Percentiles rank a stretch among this genome's conserved stretches.
Conservation (phyloP, 2,888 invertebrate species). For the Harpagoxenus sublaevis region DNA sequence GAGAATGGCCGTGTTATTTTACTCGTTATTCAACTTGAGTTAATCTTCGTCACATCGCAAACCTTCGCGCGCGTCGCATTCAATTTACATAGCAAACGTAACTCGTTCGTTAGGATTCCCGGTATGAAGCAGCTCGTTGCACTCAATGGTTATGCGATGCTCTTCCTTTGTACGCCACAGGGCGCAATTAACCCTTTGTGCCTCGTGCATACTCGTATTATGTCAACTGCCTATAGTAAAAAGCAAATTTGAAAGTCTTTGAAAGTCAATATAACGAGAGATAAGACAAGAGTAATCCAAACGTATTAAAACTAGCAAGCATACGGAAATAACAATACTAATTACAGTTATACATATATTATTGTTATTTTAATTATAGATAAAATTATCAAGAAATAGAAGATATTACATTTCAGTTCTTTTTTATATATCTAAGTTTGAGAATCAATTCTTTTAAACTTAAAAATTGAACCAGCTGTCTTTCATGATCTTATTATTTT, state of each 20-base stretch:
- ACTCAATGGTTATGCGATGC: constrained; percentile 41
- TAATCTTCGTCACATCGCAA: constrained; percentile 23
- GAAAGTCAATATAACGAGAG: not conserved
- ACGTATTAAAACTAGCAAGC: not conserved
- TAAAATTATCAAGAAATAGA: not conserved
- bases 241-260: constrained; percentile 47
- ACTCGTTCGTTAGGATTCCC: constrained; percentile 44
- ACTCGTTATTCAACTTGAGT: constrained; percentile 28
- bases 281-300: constrained; percentile 1
- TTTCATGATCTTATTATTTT: constrained; percentile 11
- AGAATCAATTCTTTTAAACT: not conserved
- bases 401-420: not conserved
- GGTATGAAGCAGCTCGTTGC: constrained; percentile 43
- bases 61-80: constrained; percentile 30
- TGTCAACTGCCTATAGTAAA: constrained; percentile 28
- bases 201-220: constrained; percentile 45
- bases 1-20: constrained; percentile 21
- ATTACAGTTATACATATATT: not conserved
- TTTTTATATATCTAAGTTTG: not conserved
- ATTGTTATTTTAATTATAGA: not conserved
- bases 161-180: constrained; percentile 27
- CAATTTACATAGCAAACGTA: constrained; percentile 51
- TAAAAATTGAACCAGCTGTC: not conserved
- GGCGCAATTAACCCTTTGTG: constrained; percentile 48
- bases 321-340: not conserved